Conservation (phyloP, 1,140 invertebrate genomes). For the Stegodyphus mimosarum region DNA sequence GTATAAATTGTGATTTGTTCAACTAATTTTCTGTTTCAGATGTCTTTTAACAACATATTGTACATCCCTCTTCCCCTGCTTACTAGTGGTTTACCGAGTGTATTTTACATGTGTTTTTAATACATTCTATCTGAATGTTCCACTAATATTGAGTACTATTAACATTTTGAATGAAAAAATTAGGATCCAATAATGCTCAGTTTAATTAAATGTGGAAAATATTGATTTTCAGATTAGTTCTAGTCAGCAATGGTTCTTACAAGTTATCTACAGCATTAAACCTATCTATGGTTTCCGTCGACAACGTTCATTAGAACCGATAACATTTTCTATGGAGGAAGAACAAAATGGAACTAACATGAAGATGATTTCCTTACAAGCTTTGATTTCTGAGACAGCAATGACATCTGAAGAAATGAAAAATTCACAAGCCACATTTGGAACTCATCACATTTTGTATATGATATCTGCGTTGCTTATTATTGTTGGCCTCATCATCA, state of each 20-base stretch:
- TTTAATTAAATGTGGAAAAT: not conserved
- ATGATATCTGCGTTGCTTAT: constrained; percentile 24
- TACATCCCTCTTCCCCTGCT: too few species aligned
- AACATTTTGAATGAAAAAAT: too few species aligned
- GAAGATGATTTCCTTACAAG: not conserved
- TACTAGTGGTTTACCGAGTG: too few species aligned
- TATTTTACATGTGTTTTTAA: too few species aligned
- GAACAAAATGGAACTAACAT: constrained; percentile 27
- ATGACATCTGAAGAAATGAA: not conserved
- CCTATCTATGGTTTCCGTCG: constrained; percentile 2
- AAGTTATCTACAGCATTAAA: constrained; percentile 37
- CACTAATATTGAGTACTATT: too few species aligned
- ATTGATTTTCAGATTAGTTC: constrained; percentile 35
- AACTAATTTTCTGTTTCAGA: too few species aligned
- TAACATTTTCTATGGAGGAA: not conserved
- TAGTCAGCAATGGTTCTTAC: constrained; percentile 45
- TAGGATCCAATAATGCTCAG: not conserved
- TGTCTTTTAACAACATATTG: too few species aligned
- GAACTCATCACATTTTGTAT: constrained; percentile 30
- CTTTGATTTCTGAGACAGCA: not conserved
- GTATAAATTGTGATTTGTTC: too few species aligned
- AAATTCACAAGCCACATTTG: constrained; percentile 11
- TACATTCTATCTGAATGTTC: too few species aligned
- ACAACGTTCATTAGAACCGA: constrained; percentile 11
- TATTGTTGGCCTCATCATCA: constrained; percentile 12